Evolutionary conservation across 2,797 vertebrate genomes (phyloP), one percentile per base, ranked within the genome.

Genomic region (Phylloscopus collybita): DNA sequence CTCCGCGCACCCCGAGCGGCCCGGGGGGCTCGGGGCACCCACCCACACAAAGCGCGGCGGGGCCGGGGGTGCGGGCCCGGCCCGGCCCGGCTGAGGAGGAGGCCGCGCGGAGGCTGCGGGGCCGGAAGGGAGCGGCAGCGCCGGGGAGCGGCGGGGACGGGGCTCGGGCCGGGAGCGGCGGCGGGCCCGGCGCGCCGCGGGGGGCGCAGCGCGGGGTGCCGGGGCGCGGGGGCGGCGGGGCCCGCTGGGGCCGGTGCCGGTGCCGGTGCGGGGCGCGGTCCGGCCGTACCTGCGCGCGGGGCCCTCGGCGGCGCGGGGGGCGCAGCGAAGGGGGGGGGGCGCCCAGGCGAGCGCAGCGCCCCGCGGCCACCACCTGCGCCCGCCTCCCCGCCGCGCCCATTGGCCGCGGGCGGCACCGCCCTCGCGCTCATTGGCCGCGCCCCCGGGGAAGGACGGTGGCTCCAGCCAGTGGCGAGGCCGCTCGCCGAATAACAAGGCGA

Each of bases 371-470:
- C 91, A 74, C 91, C 91, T 95, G 93, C 93, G 73, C 91, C 96
- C 80, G 96, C 97, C 86, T 92, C 94, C 80, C 76, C 64, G 86
- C 57, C 32, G 16, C 38, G 60, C n/a, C 95, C 66, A 94, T 97
- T 97, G 97, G 97, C 17, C 29, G 40, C 3, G 10, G 16, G 34
- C 65, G 84, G 51, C 93, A 50, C 96, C 95, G 18, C 97, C 97
- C 93, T 94, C 91, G 4, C 11, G 4, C 4, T 42, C 27, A 97
- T 91, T 98, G 97, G 97, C 10, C 38, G 8, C 8, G 1, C 2
- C 0, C 17, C 17, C 16, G 12, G 0, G 18, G 71, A 95, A 7
- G 3, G 86, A 80, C 95, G 79, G 86, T 72, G 34, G 72, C 21
- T 3, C 7, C 84, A 34, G 15, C 90, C 96, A 72, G 53, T 94